Base-by-base conservation (phyloP, 2,888 invertebrate genomes). In the Pseudoips prasinana region DNA sequence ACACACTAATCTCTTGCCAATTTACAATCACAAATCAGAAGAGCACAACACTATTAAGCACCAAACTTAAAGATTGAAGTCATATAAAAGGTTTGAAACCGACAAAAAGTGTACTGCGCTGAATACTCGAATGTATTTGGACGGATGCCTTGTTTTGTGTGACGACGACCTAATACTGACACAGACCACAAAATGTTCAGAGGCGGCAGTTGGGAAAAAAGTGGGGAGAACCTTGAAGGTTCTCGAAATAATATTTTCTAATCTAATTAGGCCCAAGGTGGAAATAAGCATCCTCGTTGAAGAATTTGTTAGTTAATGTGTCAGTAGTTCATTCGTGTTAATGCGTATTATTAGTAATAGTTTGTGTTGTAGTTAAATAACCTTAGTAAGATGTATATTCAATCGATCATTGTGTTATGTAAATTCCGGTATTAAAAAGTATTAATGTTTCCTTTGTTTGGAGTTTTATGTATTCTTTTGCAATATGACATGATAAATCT, bases 11-110 rank as follows among this genome's bases (percentile, higher is more conserved):
- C 64, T 71, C 68, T 56, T 45, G 49, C 61, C 56, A 71, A 73
- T 73, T 73, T 73, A 69, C 37, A 39, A 29, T 29, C 66, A 74
- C 69, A 67, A 73, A 72, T 54, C 56, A 73, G 63, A 29, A 51
- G 72, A 73, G 67, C 53, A 60, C 59, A 55, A 38, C 38, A 41
- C 43, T 49, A 28, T n/a, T 30, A 32, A 47, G 44, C 43, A 40
- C 24, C 34, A 2, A 20, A 40, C 47, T 30, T 19, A 26, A 19
- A 39, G 27, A 26, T 35, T 35, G 3, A 42, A 39, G 17, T 33
- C 26, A 33, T 38, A 42, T 27, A 33, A 37, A 46, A 45, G 32
- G 39, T 26, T 46, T 24, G 24, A 26, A 43, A 10, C 25, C 7
- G 20, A 57, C 41, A 45, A 23, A 38, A 42, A 9, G 26, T 32